A percentile compares a stretch with the other conserved stretches of the same genome.
Conservation (phyloP, 2,888 invertebrate genomes). For the Ametastegia equiseti region DNA sequence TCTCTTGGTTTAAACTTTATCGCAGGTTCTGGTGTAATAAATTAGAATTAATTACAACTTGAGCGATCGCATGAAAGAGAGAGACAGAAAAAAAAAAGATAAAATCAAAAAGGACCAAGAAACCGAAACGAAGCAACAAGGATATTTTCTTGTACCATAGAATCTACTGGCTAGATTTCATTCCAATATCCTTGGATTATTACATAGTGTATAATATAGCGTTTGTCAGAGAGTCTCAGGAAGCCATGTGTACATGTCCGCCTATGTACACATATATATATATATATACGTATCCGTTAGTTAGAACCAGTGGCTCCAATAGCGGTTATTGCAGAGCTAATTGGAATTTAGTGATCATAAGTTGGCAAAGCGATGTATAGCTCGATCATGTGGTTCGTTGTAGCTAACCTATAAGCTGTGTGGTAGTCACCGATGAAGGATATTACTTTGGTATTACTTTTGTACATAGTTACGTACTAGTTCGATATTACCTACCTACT, state of each 20-base stretch:
- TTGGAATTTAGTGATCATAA: slow-evolving; percentile 71
- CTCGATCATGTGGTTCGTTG: slow-evolving; percentile 10
- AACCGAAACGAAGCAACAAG: not conserved
- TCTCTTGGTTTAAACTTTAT: not conserved
- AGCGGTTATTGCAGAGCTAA: slow-evolving; percentile 61
- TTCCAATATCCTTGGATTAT: slow-evolving; percentile 13
- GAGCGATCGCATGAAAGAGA: no score
- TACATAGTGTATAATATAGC: not conserved
- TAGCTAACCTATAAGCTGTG: not conserved
- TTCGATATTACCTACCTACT: slow-evolving; percentile 22
- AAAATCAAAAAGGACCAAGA: not conserved
- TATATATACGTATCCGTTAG: not conserved
- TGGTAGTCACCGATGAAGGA: slow-evolving; percentile 5
- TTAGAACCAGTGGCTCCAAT: slow-evolving; percentile 42
- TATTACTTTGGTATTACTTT: slow-evolving; percentile 40
- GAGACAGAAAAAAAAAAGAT: not conserved
- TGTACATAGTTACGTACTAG: not conserved
- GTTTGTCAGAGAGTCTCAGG: not conserved
- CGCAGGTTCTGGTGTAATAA: slow-evolving; percentile 4
- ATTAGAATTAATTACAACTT: not conserved
- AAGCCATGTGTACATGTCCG: not conserved
- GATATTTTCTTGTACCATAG: not conserved
- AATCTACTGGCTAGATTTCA: slow-evolving; percentile 6
- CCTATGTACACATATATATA: not conserved
- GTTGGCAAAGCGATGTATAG: slow-evolving; percentile 56